phyloP scores from a whole-genome alignment of 92 coral and sea anemone genomes.

The Porites divaricata region DNA sequence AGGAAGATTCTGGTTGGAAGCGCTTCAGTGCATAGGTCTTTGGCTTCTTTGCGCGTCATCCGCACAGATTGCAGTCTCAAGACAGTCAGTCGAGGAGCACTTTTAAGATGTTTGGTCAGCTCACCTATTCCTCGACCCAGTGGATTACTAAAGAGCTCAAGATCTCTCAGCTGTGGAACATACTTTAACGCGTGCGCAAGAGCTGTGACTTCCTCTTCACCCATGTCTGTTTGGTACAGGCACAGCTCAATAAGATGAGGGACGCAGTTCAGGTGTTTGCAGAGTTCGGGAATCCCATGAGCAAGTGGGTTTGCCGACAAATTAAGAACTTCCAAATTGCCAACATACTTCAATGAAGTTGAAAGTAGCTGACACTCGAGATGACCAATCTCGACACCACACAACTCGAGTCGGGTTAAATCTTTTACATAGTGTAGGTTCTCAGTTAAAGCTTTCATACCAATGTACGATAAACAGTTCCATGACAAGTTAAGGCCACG shows the following conservation, averaged over 20 bases:
- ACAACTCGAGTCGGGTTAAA: background rate
- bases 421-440: background rate
- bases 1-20: too few relatives aligned
- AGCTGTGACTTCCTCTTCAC: background rate
- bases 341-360: background rate
- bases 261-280: background rate
- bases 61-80: background rate
- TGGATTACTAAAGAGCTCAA: background rate
- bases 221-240: background rate
- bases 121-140: background rate
- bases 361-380: background rate
- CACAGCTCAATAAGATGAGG: background rate
- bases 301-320: background rate
- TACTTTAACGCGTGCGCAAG: background rate
- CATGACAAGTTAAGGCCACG: background rate
- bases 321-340: background rate
- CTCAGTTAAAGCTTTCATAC: background rate
- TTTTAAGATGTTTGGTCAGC: background rate
- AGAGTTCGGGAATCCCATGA: background rate
- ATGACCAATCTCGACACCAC: background rate
- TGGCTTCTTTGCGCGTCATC: background rate
- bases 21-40: too few relatives aligned
- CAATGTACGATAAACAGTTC: background rate
- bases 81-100: background rate
- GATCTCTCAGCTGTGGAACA: fast-evolving